Base-by-base conservation (phyloP, 1,140 invertebrate genomes). In the Olivierus martensii region DNA sequence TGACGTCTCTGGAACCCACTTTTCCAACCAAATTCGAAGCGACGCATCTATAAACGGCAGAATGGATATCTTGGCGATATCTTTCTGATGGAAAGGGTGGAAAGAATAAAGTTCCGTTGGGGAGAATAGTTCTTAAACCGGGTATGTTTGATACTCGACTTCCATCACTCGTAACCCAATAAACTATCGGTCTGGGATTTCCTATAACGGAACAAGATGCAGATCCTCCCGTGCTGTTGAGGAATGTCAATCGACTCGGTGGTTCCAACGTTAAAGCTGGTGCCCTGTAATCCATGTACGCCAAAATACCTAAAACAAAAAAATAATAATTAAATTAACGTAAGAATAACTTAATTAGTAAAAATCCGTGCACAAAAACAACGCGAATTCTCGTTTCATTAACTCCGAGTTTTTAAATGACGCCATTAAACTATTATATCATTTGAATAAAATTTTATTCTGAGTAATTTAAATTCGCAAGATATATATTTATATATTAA, bases 81-180 rank as follows among this genome's bases (percentile, higher is more conserved):
- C 89, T 84, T 67, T 89, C 84, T 36, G 86, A 87, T 49, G 86
- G 78, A 77, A 94, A 95, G 9, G 89, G 87, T 44, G 87, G 87
- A 67, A 96, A 92, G 34, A 91, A 83, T 10, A 71, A 59, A 1
- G 67, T 68, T 21, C 69, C 66, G 48, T 71, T 71, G 3, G 66
- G 59, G 7, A 69, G 56, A 3, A 68, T 55, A 11, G 63, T 51
- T 2, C 69, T 52, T 7, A 69, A 46, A 9, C 59, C 63, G 3
- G 62, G 57, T 22, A 67, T 50, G 19, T 63, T 60, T n/a, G 57
- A 58, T 1, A 68, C 62, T 1, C 59, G 55, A n/a, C 55, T 57
- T 11, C 66, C 68, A 58, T 68, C 65, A n/a, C 57, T 59, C 42
- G 58, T 60, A 7, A 68, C 55, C 70, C 70, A 72, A 7, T 66